Percentiles rank a stretch among this genome's conserved stretches.
These are phyloP conservation scores for Grallaria varia DNA, from an alignment of 2,113 vertebrate species.

Conservation along the genomic window DNA sequence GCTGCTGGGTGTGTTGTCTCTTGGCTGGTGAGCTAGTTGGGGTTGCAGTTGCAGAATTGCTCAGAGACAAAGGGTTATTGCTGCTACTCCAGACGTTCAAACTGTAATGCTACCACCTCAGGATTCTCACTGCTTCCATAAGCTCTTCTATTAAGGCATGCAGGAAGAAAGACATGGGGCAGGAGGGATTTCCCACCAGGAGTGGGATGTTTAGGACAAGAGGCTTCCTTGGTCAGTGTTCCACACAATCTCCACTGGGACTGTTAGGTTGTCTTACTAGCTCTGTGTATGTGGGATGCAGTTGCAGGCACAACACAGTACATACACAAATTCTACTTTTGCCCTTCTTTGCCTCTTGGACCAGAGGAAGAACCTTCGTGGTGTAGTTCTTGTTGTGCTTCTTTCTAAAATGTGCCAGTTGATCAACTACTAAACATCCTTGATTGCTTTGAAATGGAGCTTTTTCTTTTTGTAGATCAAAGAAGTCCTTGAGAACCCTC, in stretches of 20 bases:
- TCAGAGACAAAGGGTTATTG: neutral
- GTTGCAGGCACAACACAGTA: neutral
- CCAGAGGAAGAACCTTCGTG: neutral
- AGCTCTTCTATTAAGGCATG: neutral
- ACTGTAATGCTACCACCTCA: neutral
- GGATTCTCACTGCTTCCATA: neutral
- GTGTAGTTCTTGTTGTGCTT: neutral
- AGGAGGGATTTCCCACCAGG: neutral
- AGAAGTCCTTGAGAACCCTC: slow-evolving; percentile 79
- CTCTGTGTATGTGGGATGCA: too few relatives aligned
- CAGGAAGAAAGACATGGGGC: neutral
- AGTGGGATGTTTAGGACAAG: neutral
- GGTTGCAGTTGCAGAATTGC: neutral
- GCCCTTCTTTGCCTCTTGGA: neutral
- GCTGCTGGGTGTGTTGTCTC: neutral
- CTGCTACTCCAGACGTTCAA: neutral
- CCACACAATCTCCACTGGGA: neutral
- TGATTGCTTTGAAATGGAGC: neutral
- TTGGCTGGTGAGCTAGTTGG: neutral
- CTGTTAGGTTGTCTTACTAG: neutral
- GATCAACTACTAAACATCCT: neutral
- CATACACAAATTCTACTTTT: neutral
- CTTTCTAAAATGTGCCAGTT: neutral
- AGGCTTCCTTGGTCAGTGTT: neutral
- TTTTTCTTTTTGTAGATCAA: slow-evolving; percentile 70